phyloP scores from a whole-genome alignment of 2,888 invertebrate species.

The Lasiommata megera region DNA sequence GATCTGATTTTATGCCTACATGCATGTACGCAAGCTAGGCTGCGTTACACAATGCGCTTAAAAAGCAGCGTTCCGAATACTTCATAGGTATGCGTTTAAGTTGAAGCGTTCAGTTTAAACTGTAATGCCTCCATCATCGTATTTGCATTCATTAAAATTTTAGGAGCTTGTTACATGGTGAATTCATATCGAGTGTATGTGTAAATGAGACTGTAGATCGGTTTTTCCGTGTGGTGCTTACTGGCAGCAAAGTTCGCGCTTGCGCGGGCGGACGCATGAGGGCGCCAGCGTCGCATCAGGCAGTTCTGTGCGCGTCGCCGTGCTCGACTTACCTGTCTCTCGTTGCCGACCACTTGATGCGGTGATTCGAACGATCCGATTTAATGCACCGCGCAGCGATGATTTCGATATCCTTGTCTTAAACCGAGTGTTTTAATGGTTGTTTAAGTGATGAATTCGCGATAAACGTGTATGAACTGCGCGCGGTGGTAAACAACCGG shows the following conservation, averaged over 20 bases:
- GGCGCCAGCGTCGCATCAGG: slow-evolving; percentile 59
- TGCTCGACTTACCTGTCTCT: slow-evolving; percentile 47
- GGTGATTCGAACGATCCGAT: slow-evolving; percentile 53
- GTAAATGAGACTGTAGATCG: slow-evolving; percentile 53
- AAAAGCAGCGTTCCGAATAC: not conserved
- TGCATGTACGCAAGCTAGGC: not conserved
- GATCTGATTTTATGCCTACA: not conserved
- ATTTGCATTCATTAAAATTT: slow-evolving; percentile 31
- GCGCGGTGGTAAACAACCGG: slow-evolving; percentile 59
- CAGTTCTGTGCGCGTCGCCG: slow-evolving; percentile 66
- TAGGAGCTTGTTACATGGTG: slow-evolving; percentile 29
- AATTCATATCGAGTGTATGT: slow-evolving; percentile 39
- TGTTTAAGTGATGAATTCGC: slow-evolving; percentile 66
- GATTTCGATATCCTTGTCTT: slow-evolving; percentile 47
- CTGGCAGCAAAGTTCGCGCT: slow-evolving; percentile 39
- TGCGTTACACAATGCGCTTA: not conserved
- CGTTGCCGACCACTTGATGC: slow-evolving; percentile 40
- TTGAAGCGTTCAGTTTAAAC: slow-evolving; percentile 6
- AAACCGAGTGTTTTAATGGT: slow-evolving; percentile 54
- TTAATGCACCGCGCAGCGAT: slow-evolving; percentile 54
- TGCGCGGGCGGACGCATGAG: slow-evolving; percentile 46
- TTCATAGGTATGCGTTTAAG: not conserved
- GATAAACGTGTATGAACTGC: slow-evolving; percentile 42
- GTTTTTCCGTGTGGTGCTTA: slow-evolving; percentile 35
- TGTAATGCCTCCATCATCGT: slow-evolving; percentile 20